A percentile compares a stretch with the other conserved stretches of the same genome.
Evolutionary conservation across 2,888 invertebrate genomes (phyloP).

Genomic region (Labia minor): DNA sequence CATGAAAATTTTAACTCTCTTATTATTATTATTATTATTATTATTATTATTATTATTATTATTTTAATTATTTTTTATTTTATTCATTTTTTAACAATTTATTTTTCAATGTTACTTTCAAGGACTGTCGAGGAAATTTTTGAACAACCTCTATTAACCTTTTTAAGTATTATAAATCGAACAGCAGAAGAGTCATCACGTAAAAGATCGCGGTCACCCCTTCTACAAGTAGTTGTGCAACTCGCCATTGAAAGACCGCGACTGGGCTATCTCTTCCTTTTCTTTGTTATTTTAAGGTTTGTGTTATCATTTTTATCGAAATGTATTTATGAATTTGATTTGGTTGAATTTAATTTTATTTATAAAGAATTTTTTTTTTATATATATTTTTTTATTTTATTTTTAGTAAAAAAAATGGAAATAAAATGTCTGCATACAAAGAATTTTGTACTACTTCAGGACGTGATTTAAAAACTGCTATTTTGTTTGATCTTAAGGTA

Average conservation of each 20-base stretch:
- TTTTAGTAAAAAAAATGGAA: slow-evolving; percentile 45
- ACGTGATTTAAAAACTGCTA: slow-evolving; percentile 58
- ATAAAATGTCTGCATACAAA: slow-evolving; percentile 77
- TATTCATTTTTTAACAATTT: too few relatives aligned
- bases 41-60: slow-evolving; percentile 3
- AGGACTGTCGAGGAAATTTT: slow-evolving; percentile 59
- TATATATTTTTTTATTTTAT: too few relatives aligned
- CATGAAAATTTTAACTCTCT: neutral
- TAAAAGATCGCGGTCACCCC: slow-evolving; percentile 64
- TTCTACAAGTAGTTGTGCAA: slow-evolving; percentile 67
- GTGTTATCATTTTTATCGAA: too few relatives aligned
- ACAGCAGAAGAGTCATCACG: slow-evolving; percentile 60
- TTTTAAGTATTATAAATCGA: slow-evolving; percentile 73
- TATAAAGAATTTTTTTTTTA: too few relatives aligned
- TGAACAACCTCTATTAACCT: slow-evolving; percentile 71
- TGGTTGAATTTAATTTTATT: too few relatives aligned
- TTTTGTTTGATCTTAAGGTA: slow-evolving; percentile 70
- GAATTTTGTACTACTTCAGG: slow-evolving; percentile 76
- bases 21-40: too few relatives aligned
- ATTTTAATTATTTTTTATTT: too few relatives aligned
- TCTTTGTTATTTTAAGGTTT: slow-evolving; percentile 39
- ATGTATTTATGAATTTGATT: too few relatives aligned
- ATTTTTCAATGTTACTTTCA: slow-evolving; percentile 29
- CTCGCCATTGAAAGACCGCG: slow-evolving; percentile 46
- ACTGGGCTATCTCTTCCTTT: slow-evolving; percentile 76